Evolutionary conservation across 2,888 invertebrate genomes (phyloP).

Genomic region (Nomada ruficornis): DNA sequence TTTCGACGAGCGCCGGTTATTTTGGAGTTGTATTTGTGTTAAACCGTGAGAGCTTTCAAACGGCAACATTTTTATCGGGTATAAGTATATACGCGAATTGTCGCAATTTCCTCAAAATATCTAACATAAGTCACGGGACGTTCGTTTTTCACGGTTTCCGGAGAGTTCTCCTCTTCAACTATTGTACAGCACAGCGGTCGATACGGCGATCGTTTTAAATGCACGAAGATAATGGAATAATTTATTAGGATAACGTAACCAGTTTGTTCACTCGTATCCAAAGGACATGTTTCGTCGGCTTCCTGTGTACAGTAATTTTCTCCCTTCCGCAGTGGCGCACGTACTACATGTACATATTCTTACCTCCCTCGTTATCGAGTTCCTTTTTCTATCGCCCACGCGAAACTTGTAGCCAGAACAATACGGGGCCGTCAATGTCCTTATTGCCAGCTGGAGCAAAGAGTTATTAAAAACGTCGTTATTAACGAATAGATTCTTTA

Average conservation of each 20-base stretch:
- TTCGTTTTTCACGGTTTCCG: too few relatives aligned
- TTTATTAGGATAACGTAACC: conserved; percentile 64
- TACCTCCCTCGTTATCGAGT: conserved; percentile 19
- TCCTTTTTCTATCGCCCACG: conserved; percentile 33
- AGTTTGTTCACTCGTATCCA: conserved; percentile 62
- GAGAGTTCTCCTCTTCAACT: background rate
- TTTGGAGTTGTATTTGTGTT: background rate
- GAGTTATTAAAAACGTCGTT: background rate
- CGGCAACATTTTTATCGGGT: background rate
- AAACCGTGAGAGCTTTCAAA: background rate
- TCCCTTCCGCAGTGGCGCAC: conserved; percentile 17
- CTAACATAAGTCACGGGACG: too few relatives aligned
- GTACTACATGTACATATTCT: background rate
- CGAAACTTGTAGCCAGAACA: conserved; percentile 39
- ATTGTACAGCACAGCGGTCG: background rate
- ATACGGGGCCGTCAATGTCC: conserved; percentile 51
- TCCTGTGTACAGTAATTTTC: conserved; percentile 51
- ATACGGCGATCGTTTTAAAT: conserved; percentile 14
- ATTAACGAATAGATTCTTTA: too few relatives aligned
- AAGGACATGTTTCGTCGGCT: conserved; percentile 60
- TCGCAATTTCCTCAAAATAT: too few relatives aligned
- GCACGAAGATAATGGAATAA: conserved; percentile 47
- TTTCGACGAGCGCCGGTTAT: background rate
- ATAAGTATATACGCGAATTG: too few relatives aligned
- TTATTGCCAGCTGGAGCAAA: background rate